These are phyloP conservation scores for Poecilia picta DNA, from an alignment of 2,797 vertebrate genomes.

Conservation along the genomic window DNA sequence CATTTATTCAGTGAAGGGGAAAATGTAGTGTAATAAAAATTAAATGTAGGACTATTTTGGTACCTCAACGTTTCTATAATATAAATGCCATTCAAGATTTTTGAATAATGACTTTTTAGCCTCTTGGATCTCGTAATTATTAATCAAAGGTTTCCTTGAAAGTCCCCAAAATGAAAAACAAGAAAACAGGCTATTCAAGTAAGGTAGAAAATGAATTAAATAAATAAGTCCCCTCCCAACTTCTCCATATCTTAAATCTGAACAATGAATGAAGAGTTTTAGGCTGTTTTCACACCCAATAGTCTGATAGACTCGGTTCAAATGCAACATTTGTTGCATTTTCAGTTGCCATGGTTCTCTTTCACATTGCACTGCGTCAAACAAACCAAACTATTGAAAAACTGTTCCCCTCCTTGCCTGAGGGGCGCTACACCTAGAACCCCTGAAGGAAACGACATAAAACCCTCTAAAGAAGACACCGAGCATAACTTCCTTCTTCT, in stretches of 20 bases:
- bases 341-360: no score
- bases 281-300: no score
- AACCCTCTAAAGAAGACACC: no score
- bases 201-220: not conserved
- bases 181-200: not conserved
- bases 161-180: not conserved
- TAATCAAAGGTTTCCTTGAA: not conserved
- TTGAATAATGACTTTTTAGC: not conserved
- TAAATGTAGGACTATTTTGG: not conserved
- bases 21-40: not conserved
- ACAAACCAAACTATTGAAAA: no score
- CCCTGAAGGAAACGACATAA: no score
- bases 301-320: no score
- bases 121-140: not conserved
- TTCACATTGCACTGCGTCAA: no score
- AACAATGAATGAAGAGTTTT: not conserved
- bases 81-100: not conserved
- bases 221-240: no score
- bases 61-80: not conserved
- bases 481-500: no score
- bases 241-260: not conserved
- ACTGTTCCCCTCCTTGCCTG: no score
- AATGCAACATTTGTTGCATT: no score
- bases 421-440: no score
- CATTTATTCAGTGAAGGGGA: not conserved